Conservation (phyloP, 2,888 invertebrate genomes). For the Capitulum mitella region DNA sequence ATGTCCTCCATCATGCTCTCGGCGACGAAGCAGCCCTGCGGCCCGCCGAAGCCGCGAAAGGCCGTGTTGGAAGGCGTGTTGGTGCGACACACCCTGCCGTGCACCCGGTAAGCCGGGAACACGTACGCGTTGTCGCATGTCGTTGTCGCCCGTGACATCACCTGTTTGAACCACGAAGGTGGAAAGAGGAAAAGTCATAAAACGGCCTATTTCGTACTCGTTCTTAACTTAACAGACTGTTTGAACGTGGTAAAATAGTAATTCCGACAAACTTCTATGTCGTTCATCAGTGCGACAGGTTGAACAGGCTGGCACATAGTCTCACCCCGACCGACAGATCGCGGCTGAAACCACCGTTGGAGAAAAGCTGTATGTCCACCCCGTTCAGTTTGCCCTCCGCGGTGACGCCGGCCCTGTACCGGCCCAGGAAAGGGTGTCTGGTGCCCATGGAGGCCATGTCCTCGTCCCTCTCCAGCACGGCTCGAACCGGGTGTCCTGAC, state of each 20-base stretch:
- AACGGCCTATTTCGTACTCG: too few relatives aligned
- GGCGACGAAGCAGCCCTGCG: conserved; percentile 80
- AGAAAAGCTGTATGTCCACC: conserved; percentile 63
- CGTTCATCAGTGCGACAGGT: too few relatives aligned
- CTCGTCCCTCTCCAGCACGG: conserved; percentile 86
- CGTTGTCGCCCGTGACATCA: conserved; percentile 72
- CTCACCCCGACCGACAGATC: conserved; percentile 61
- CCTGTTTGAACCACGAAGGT: too few relatives aligned
- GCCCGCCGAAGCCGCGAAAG: conserved; percentile 85
- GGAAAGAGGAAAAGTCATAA: too few relatives aligned
- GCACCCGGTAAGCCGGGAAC: conserved; percentile 61
- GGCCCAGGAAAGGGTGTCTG: conserved; percentile 74
- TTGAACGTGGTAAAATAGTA: too few relatives aligned
- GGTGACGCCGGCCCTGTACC: conserved; percentile 72
- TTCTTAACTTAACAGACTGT: too few relatives aligned
- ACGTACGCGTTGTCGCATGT: conserved; percentile 77
- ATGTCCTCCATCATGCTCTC: conserved; percentile 71
- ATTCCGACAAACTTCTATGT: too few relatives aligned
- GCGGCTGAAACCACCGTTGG: conserved; percentile 71
- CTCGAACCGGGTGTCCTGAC: conserved; percentile 67
- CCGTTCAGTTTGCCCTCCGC: conserved; percentile 67
- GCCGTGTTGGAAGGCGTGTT: conserved; percentile 89
- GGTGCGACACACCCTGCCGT: conserved; percentile 71
- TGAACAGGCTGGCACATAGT: too few relatives aligned
- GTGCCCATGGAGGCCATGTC: conserved; percentile 86